Base-by-base conservation (phyloP, 2,888 invertebrate genomes). In the Perithous albicinctus region DNA sequence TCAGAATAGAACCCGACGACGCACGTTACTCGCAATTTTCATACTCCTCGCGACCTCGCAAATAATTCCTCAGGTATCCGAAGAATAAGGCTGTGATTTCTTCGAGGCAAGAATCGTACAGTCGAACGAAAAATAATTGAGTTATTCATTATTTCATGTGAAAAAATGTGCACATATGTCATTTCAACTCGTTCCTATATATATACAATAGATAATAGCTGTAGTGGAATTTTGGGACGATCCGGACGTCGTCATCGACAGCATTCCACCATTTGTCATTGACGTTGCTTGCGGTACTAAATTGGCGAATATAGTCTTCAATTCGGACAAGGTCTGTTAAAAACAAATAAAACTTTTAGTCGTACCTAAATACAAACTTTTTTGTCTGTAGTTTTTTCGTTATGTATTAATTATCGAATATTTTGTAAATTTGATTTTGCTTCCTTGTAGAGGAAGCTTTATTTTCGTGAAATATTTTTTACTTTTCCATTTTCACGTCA, bases 51-150 rank as follows among this genome's bases (percentile, higher is more conserved):
- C 51, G 18, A 20, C 10, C 0, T 54, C 76, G 12, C 72, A 72
- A 72, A 66, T 80, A 26, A 76, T 80, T 12, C 76, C 80, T 4
- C 76, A 80, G 80, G 80, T 80, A 80, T 32, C 20, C 0, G 23
- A 48, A 59, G 29, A 46, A n/a, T n/a, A n/a, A n/a, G 56, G 32
- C n/a, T 67, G 29, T 23, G 29, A 0, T 43, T 15, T 1, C n/a
- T 56, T n/a, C n/a, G n/a, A 56, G 23, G 3, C n/a, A n/a, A 48
- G 20, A 48, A 48, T 20, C 1, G 20, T 0, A 48, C 20, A 2
- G 23, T 20, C 20, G n/a, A 15, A 10, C 10, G 48, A 41, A 35
- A 38, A 67, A 18, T 18, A 26, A 12, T 10, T 38, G 8, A 12
- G 0, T 23, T 7, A 6, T 29, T 38, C 15, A 15, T n/a, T 46